Conservation (phyloP, 2,888 invertebrate species). For the Polyommatus icarus region DNA sequence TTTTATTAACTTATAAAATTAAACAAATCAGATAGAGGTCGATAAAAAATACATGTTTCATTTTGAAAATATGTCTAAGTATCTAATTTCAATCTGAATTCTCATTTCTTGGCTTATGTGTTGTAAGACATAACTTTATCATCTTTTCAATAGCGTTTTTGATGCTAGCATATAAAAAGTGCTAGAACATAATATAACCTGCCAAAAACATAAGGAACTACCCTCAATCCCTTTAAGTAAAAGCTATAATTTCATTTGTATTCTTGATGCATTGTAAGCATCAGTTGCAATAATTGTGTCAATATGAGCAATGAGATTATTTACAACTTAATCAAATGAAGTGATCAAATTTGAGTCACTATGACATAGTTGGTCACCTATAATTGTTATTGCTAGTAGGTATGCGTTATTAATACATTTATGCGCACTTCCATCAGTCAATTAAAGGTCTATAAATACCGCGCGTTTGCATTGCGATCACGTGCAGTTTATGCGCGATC, state of each 20-base stretch:
- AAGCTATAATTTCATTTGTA: too few species aligned
- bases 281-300: neutral
- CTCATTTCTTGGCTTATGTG: too few species aligned
- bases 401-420: neutral
- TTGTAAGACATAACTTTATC: too few species aligned
- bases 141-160: too few species aligned
- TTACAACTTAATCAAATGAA: conserved; percentile 7
- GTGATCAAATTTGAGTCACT: conserved; percentile 5
- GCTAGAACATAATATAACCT: too few species aligned
- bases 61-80: too few species aligned
- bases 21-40: neutral
- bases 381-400: neutral
- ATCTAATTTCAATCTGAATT: too few species aligned
- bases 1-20: neutral
- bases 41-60: too few species aligned
- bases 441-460: conserved; percentile 39
- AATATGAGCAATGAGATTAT: neutral
- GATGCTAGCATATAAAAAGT: too few species aligned
- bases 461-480: conserved; percentile 51
- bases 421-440: conserved; percentile 22
- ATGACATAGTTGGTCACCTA: conserved; percentile 6
- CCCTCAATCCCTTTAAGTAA: too few species aligned
- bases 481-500: conserved; percentile 59
- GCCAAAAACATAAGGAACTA: too few species aligned
- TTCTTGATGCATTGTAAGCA: too few species aligned